phyloP scores from a whole-genome alignment of 2,113 vertebrate genomes.

The Dipodomys stephensi region DNA sequence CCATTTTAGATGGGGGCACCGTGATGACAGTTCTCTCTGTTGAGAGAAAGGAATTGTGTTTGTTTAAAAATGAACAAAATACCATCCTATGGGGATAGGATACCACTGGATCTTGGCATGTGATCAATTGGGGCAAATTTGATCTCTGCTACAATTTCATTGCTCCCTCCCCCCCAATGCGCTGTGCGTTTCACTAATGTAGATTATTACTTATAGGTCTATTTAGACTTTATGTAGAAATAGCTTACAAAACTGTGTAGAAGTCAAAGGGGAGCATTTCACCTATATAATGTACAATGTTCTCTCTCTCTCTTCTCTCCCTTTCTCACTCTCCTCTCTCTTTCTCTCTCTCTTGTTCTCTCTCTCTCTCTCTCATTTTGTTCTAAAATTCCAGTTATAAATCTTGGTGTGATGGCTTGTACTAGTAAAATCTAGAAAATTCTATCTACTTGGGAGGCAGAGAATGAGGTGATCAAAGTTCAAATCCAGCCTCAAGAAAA shows the following conservation, averaged over 20 bases:
- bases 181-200: background rate
- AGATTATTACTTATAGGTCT: background rate
- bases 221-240: background rate
- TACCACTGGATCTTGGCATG: background rate
- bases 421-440: too few relatives aligned
- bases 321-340: too few relatives aligned
- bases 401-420: too few relatives aligned
- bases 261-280: background rate
- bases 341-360: too few relatives aligned
- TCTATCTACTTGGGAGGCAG: too few relatives aligned
- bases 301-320: too few relatives aligned
- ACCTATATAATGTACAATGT: fast-evolving
- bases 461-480: too few relatives aligned
- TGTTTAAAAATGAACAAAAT: background rate
- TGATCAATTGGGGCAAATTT: background rate
- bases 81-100: background rate
- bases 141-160: background rate
- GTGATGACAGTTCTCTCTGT: conserved; percentile 92
- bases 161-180: background rate
- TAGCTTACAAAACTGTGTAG: background rate
- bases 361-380: too few relatives aligned
- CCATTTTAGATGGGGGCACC: conserved; percentile 89
- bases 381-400: too few relatives aligned
- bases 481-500: too few relatives aligned
- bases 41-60: background rate